Percentiles rank a stretch among this genome's conserved stretches.
These are phyloP conservation scores for Gallinago stenura DNA, from an alignment of 2,797 vertebrate species.

Conservation along the genomic window DNA sequence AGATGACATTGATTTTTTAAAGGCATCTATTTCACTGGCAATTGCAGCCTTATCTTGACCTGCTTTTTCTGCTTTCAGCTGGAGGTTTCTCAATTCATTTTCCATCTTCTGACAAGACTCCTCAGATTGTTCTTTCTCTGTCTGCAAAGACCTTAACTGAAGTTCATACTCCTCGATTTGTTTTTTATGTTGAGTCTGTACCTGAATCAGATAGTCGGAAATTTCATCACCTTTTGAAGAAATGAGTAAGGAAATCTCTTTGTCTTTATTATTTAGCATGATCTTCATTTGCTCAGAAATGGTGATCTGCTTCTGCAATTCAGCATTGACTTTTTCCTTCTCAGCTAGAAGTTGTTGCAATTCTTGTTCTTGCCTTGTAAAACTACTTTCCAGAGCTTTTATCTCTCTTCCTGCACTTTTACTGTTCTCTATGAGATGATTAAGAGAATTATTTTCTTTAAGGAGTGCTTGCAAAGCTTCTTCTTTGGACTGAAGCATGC, in stretches of 20 bases:
- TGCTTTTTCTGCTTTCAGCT: constrained; percentile 71
- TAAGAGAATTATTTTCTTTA: constrained; percentile 77
- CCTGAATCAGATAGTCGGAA: constrained; percentile 85
- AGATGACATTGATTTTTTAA: constrained; percentile 86
- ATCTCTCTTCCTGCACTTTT: constrained; percentile 74
- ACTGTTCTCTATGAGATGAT: constrained; percentile 74
- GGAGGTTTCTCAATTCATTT: constrained; percentile 78
- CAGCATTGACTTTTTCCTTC: constrained; percentile 75
- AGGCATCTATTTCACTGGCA: constrained; percentile 79
- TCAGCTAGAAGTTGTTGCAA: constrained; percentile 75
- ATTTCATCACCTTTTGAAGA: constrained; percentile 86
- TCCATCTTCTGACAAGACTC: constrained; percentile 77
- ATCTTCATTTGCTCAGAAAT: constrained; percentile 85
- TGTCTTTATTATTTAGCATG: constrained; percentile 87
- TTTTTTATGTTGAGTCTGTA: constrained; percentile 82
- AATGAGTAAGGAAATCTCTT: constrained; percentile 87
- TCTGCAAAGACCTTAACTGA: constrained; percentile 75
- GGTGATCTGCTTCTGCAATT: constrained; percentile 84
- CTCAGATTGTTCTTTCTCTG: constrained; percentile 77
- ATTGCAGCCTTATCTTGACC: constrained; percentile 81
- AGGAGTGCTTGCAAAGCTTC: constrained; percentile 74
- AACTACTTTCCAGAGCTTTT: constrained; percentile 75
- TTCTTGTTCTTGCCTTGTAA: constrained; percentile 77
- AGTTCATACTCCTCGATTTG: constrained; percentile 84
- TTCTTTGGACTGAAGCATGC: constrained; percentile 76